Evolutionary conservation across 2,888 invertebrate genomes (phyloP), one percentile per base, ranked within the genome.

Genomic region (Drosophila cracens): DNA sequence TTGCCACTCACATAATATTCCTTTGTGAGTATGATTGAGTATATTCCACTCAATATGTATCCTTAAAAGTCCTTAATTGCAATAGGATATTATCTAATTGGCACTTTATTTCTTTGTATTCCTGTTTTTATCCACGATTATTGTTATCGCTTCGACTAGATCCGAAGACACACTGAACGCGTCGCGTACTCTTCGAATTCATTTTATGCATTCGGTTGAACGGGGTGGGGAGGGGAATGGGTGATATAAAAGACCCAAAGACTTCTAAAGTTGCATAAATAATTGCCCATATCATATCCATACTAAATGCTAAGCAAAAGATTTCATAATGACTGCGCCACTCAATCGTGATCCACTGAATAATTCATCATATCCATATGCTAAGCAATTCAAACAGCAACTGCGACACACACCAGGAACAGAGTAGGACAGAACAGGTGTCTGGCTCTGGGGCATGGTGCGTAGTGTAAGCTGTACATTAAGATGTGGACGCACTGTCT

Each of bases 141-240:
- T 53, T 59, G 53, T 10, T 76, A 85, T 84, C 46, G 66, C 61
- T 72, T 52, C 75, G 86, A 85, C 63, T 67, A 74, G 68, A 80
- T 75, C 78, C 87, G 77, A 72, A 79, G 63, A 70, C 75, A 75
- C 74, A 87, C 90, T 87, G 84, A 87, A 90, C 84, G 84, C 74
- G 79, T 46, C 74, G 72, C 72, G 74, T 57, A 70, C 53, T 61
- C 33, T 61, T 34, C 49, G 29, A 57, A 74, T 66, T 80, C 73
- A 71, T 90, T 87, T 78, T 90, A 87, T 88, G 74, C 67, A 76
- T 58, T 81, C 58, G 61, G 38, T 38, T 54, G n/a, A 27, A 56
- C 38, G 69, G 21, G 67, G 8, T 49, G 46, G 7, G 62, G 16
- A 66, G 65, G 76, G 53, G 25, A 60, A 57, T 16, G 33, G 56